Percentiles rank a stretch among this genome's conserved stretches.
Evolutionary conservation across 2,888 invertebrate species (phyloP).

Genomic region (Drosophila testacea): DNA sequence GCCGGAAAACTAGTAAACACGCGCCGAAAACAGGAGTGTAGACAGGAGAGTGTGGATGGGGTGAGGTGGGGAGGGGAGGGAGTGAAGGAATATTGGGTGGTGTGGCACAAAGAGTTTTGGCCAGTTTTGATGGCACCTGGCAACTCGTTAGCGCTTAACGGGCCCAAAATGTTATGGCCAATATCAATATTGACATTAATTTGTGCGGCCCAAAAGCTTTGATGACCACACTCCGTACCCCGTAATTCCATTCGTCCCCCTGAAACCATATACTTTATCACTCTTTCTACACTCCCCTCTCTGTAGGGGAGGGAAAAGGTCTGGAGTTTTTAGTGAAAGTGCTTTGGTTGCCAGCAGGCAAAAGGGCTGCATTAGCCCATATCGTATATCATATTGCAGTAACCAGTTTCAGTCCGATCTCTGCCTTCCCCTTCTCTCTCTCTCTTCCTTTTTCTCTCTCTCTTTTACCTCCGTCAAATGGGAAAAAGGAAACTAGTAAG

Average conservation of each 20-base stretch:
- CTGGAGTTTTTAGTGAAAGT: slow-evolving; percentile 61
- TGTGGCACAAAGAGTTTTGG: slow-evolving; percentile 3
- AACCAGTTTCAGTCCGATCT: slow-evolving; percentile 1
- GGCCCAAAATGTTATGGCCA: slow-evolving; percentile 67
- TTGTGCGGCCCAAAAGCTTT: slow-evolving; percentile 55
- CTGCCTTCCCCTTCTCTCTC: too few species aligned
- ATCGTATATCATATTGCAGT: slow-evolving; percentile 69
- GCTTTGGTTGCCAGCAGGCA: slow-evolving; percentile 23
- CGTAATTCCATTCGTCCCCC: background rate
- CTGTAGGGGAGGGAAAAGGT: too few species aligned
- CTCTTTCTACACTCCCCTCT: background rate
- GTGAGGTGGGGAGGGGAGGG: background rate
- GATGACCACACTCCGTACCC: background rate
- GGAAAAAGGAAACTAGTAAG: slow-evolving; percentile 9
- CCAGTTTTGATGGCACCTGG: slow-evolving; percentile 52
- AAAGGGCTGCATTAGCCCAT: slow-evolving; percentile 62
- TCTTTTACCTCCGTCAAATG: too few species aligned
- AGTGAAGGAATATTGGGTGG: background rate
- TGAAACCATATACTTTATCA: background rate
- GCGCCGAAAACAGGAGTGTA: background rate
- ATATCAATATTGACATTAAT: slow-evolving; percentile 79
- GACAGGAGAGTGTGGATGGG: background rate
- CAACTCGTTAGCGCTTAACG: slow-evolving; percentile 68
- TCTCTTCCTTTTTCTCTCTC: background rate
- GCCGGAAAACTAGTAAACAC: slow-evolving; percentile 64